Evolutionary conservation across 2,113 vertebrate species (phyloP).

Genomic region (Cyprinodon tularosa): DNA sequence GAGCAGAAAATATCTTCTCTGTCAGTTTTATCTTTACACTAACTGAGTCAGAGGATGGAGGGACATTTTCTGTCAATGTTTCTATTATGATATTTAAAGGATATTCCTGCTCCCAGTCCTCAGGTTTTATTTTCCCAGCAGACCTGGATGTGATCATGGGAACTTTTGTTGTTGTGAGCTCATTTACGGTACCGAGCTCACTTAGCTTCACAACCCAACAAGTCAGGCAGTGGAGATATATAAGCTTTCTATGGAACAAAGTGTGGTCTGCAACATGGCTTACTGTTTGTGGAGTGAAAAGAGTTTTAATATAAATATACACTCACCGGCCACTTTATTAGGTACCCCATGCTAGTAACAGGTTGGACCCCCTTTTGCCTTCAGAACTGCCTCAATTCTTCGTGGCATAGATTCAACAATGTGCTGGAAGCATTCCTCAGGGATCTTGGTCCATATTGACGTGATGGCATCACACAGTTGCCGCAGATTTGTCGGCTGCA

Average conservation of each 20-base stretch:
- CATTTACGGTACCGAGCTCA: background rate
- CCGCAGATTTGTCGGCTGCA: too few relatives aligned
- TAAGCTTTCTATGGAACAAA: conserved; percentile 9
- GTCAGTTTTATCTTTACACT: background rate
- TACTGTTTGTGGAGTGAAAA: background rate
- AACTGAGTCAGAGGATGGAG: background rate
- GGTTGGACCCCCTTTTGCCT: too few relatives aligned
- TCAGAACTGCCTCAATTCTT: too few relatives aligned
- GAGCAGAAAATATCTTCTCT: background rate
- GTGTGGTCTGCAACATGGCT: background rate
- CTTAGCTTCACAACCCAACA: background rate
- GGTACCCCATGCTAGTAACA: too few relatives aligned
- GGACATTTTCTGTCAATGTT: background rate
- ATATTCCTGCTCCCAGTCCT: background rate
- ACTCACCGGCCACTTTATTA: too few relatives aligned
- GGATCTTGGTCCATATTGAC: too few relatives aligned
- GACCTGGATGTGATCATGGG: conserved; percentile 3
- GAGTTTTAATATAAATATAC: background rate
- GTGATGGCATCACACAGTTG: too few relatives aligned
- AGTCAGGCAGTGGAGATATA: background rate
- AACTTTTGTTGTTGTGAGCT: conserved; percentile 7
- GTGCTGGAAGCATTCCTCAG: too few relatives aligned
- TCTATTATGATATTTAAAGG: background rate
- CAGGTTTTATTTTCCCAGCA: background rate
- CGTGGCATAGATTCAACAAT: too few relatives aligned